Percentiles rank a stretch among this genome's conserved stretches.
These are phyloP conservation scores for Zosterops pallidus DNA, from an alignment of 2,113 vertebrate genomes.

Conservation along the genomic window DNA sequence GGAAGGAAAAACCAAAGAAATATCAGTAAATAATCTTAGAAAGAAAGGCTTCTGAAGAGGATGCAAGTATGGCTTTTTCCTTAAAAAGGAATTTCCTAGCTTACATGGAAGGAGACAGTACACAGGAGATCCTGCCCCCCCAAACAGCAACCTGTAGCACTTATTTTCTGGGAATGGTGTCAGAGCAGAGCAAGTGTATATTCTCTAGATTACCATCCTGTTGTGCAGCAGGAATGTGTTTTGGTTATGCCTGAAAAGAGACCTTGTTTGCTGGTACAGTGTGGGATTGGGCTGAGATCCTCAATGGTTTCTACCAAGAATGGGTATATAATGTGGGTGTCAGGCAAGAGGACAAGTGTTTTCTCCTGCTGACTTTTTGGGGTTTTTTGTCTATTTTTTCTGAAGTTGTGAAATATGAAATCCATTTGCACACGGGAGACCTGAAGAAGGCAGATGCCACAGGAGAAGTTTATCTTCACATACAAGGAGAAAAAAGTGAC, in stretches of 20 bases:
- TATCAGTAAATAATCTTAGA: not conserved
- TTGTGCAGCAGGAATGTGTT: not conserved
- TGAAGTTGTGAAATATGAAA: conserved; percentile 63
- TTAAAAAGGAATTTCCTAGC: not conserved
- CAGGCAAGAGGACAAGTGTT: not conserved
- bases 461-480: conserved; percentile 48
- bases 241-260: not conserved
- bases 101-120: not conserved
- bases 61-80: not conserved
- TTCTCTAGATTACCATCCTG: not conserved
- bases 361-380: not conserved
- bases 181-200: not conserved
- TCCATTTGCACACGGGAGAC: conserved; percentile 64
- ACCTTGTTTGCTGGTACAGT: not conserved
- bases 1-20: not conserved
- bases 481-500: conserved; percentile 62
- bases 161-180: not conserved
- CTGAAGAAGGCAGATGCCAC: conserved; percentile 44
- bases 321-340: not conserved
- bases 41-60: not conserved
- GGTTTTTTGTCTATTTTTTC: not conserved
- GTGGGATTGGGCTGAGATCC: not conserved
- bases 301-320: not conserved
- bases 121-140: not conserved
- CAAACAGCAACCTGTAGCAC: not conserved